A percentile compares a stretch with the other conserved stretches of the same genome.
Evolutionary conservation across 1,140 invertebrate genomes (phyloP).

Genomic region (Sarcophaga peregrina): DNA sequence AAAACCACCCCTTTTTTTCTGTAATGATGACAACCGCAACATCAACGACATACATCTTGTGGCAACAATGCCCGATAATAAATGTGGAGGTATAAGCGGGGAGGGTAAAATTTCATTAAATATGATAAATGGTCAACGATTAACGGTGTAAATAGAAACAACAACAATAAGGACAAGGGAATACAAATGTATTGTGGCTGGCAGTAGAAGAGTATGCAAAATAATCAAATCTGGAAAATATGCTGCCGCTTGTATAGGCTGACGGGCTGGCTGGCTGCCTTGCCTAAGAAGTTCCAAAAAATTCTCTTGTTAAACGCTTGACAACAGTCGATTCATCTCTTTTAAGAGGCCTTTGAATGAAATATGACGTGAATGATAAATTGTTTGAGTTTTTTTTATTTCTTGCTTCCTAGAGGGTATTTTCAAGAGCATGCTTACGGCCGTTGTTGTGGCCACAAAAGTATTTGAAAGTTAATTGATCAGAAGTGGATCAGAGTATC

Average conservation of each 20-base stretch:
- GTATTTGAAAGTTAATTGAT: constrained; percentile 66
- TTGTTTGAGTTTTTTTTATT: constrained; percentile 62
- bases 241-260: neutral
- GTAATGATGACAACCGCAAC: constrained; percentile 30
- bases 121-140: constrained; percentile 65
- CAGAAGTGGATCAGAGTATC: constrained; percentile 44
- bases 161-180: neutral
- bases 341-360: neutral
- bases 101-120: constrained; percentile 65
- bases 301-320: neutral
- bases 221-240: constrained; percentile 48
- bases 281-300: neutral
- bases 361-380: constrained; percentile 57
- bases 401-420: constrained; percentile 50
- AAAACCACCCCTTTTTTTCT: constrained; percentile 37
- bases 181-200: neutral
- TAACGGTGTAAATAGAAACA: constrained; percentile 48
- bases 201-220: constrained; percentile 63
- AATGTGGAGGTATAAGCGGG: constrained; percentile 24
- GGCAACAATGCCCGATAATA: neutral
- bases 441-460: constrained; percentile 20
- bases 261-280: neutral
- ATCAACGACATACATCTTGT: neutral
- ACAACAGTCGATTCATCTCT: neutral
- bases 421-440: neutral